These are phyloP conservation scores for Nysson spinosus DNA, from an alignment of 2,888 invertebrate genomes.

Conservation along the genomic window DNA sequence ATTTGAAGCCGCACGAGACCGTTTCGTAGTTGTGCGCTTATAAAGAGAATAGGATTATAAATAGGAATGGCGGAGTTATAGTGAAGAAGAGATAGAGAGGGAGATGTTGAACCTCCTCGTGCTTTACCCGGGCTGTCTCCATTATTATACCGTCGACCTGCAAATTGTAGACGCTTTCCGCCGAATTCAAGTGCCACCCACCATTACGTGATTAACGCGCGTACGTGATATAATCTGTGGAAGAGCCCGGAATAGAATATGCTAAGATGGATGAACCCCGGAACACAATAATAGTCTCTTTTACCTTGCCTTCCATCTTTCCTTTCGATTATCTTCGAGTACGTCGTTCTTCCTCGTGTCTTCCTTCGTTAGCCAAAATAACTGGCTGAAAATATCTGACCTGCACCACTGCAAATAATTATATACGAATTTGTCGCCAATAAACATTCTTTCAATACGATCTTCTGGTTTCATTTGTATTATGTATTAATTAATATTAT, in stretches of 20 bases:
- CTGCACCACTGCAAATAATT: no score
- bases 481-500: no score
- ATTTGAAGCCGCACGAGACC: slow-evolving; percentile 46
- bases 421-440: no score
- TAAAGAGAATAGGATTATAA: slow-evolving; percentile 62
- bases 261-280: slow-evolving; percentile 30
- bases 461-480: no score
- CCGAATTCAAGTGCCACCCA: slow-evolving; percentile 40
- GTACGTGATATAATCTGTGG: slow-evolving; percentile 45
- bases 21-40: slow-evolving; percentile 50
- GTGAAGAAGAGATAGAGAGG: slow-evolving; percentile 16
- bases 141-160: slow-evolving; percentile 53
- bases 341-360: neutral
- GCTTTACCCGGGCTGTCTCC: slow-evolving; percentile 41
- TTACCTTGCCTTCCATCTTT: slow-evolving; percentile 27
- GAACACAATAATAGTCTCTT: slow-evolving; percentile 12
- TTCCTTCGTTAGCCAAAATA: no score
- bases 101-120: slow-evolving; percentile 22
- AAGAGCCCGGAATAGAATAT: slow-evolving; percentile 38
- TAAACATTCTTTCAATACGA: no score
- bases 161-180: slow-evolving; percentile 49
- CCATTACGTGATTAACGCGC: slow-evolving; percentile 51
- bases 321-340: slow-evolving; percentile 26
- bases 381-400: no score
- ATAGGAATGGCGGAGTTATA: slow-evolving; percentile 36